Conservation (phyloP, 2,888 invertebrate species). For the Tipula confusa region DNA sequence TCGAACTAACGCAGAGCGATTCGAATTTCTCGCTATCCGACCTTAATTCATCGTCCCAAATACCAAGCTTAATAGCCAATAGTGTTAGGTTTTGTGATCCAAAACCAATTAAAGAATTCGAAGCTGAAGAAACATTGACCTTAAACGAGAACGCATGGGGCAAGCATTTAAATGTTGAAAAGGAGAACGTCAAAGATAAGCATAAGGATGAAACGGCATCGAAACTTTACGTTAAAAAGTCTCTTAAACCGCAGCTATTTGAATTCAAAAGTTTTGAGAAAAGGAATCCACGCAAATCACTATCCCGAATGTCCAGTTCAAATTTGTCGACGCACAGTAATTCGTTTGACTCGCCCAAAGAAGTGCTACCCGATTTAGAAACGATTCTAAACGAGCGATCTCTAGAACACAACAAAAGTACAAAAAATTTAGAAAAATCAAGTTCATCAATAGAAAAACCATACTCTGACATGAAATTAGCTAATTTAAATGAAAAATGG, state of each 20-base stretch:
- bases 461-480: constrained; percentile 36
- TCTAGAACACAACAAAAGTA: constrained; percentile 39
- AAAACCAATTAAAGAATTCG: constrained; percentile 41
- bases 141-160: constrained; percentile 53
- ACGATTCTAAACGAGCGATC: constrained; percentile 43
- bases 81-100: not conserved
- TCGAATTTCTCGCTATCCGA: constrained; percentile 10
- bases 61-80: not conserved
- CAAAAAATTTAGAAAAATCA: not conserved
- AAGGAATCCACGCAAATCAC: constrained; percentile 71
- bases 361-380: constrained; percentile 46
- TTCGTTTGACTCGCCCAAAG: constrained; percentile 32
- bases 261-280: constrained; percentile 63
- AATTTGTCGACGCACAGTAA: constrained; percentile 33
- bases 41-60: not conserved
- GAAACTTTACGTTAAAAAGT: constrained; percentile 39
- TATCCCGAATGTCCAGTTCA: constrained; percentile 44
- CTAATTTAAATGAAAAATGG: constrained; percentile 51
- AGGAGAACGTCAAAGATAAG: constrained; percentile 40
- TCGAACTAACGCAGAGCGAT: constrained; percentile 38
- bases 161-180: constrained; percentile 41
- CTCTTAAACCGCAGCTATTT: constrained; percentile 62
- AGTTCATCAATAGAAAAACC: constrained; percentile 32
- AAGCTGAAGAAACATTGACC: constrained; percentile 40
- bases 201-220: constrained; percentile 35